A percentile compares a stretch with the other conserved stretches of the same genome.
These are phyloP conservation scores for Chrysoperla carnea DNA, from an alignment of 1,140 invertebrate genomes.

Conservation along the genomic window DNA sequence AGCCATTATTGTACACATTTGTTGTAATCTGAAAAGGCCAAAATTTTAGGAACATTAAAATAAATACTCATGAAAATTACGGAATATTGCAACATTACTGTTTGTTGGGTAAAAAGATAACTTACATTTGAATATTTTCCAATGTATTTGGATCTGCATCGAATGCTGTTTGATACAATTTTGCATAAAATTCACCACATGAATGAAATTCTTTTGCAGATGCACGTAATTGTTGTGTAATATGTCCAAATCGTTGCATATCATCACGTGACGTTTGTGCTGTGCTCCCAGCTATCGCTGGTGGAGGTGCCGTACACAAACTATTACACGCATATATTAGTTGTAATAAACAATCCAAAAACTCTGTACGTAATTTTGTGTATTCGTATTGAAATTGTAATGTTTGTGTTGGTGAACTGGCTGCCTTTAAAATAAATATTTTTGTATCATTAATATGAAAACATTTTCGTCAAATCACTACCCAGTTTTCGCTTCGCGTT, in stretches of 20 bases:
- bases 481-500: too few species aligned
- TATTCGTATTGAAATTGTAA: slow-evolving; percentile 67
- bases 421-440: slow-evolving; percentile 29
- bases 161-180: slow-evolving; percentile 80
- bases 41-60: not conserved
- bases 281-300: slow-evolving; percentile 72
- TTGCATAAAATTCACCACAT: slow-evolving; percentile 60
- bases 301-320: slow-evolving; percentile 77
- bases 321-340: slow-evolving; percentile 63
- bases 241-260: slow-evolving; percentile 62
- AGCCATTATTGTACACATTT: slow-evolving; percentile 55
- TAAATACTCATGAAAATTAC: not conserved
- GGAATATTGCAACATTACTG: not conserved
- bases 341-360: slow-evolving; percentile 56
- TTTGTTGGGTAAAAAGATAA: too few species aligned
- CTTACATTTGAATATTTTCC: slow-evolving; percentile 51
- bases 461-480: too few species aligned
- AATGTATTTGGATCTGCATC: slow-evolving; percentile 80
- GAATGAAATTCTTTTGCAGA: slow-evolving; percentile 54
- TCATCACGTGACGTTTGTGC: slow-evolving; percentile 64
- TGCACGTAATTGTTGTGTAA: slow-evolving; percentile 65
- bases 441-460: too few species aligned
- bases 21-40: slow-evolving; percentile 39
- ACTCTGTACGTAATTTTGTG: slow-evolving; percentile 51
- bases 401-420: slow-evolving; percentile 42